These are phyloP conservation scores for Iselma pallidipennis DNA, from an alignment of 2,888 invertebrate species.

Conservation along the genomic window DNA sequence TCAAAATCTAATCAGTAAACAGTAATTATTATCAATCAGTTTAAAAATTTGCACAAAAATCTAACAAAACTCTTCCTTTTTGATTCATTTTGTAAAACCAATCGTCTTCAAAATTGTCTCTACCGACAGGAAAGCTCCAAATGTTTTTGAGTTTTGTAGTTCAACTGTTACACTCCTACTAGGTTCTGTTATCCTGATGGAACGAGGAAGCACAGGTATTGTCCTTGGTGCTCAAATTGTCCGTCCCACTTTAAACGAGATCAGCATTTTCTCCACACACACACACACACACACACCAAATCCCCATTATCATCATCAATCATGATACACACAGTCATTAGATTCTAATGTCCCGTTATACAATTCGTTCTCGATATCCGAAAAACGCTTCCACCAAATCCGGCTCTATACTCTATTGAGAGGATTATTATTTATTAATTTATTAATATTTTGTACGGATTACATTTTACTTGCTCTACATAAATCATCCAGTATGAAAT, in stretches of 20 bases:
- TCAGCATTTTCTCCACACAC: not conserved
- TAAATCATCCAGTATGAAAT: constrained; percentile 52
- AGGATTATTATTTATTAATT: too few species aligned
- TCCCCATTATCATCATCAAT: not conserved
- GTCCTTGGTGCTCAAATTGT: constrained; percentile 37
- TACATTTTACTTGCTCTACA: constrained; percentile 46
- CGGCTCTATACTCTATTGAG: too few species aligned
- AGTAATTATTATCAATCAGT: too few species aligned
- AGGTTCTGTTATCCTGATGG: constrained; percentile 33
- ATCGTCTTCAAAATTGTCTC: too few species aligned
- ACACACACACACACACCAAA: not conserved
- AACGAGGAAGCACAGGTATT: constrained; percentile 42
- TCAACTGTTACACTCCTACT: not conserved
- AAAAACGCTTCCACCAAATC: too few species aligned
- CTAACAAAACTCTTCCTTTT: too few species aligned
- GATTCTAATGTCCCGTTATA: constrained; percentile 27
- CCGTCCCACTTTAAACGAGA: constrained; percentile 26
- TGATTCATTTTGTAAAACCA: too few species aligned
- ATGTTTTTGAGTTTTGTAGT: not conserved
- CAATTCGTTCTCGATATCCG: too few species aligned
- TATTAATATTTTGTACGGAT: constrained; percentile 20
- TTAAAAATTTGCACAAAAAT: too few species aligned
- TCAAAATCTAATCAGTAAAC: too few species aligned
- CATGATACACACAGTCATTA: not conserved
- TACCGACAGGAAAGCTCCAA: not conserved